Percentiles rank a stretch among this genome's conserved stretches.
Evolutionary conservation across 2,797 vertebrate genomes (phyloP).

Genomic region (Chloroceryle amazona): DNA sequence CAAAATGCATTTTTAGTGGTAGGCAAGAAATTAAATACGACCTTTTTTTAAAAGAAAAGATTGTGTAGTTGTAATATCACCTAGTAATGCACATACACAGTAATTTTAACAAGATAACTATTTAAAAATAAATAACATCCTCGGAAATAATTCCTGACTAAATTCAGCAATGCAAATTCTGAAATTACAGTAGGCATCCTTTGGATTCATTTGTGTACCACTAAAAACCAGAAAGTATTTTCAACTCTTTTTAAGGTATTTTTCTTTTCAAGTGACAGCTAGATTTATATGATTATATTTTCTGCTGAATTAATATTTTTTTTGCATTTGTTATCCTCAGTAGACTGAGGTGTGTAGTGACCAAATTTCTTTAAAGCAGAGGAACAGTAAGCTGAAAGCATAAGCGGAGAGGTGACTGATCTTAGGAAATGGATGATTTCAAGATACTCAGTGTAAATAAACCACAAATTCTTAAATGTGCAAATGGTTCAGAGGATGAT

Average conservation of each 20-base stretch:
- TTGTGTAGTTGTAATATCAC: neutral
- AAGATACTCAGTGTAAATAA: neutral
- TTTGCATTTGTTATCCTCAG: neutral
- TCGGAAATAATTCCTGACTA: neutral
- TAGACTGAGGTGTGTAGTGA: neutral
- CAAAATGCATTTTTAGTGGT: neutral
- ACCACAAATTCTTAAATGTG: neutral
- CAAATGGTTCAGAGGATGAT: neutral
- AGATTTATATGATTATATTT: neutral
- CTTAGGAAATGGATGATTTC: neutral
- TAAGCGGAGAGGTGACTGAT: neutral
- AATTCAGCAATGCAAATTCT: neutral
- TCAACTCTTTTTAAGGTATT: neutral
- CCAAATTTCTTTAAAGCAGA: neutral
- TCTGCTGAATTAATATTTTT: neutral
- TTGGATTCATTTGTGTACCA: neutral
- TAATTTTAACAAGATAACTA: neutral
- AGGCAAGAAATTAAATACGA: neutral
- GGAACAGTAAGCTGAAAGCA: neutral
- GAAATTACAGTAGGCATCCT: neutral
- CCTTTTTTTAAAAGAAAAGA: neutral
- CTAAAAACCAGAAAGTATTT: neutral
- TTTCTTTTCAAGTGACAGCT: neutral
- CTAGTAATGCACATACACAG: accelerated
- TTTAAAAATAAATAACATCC: neutral